Conservation (phyloP, 2,113 vertebrate genomes). For the Coptodon rendalli region DNA sequence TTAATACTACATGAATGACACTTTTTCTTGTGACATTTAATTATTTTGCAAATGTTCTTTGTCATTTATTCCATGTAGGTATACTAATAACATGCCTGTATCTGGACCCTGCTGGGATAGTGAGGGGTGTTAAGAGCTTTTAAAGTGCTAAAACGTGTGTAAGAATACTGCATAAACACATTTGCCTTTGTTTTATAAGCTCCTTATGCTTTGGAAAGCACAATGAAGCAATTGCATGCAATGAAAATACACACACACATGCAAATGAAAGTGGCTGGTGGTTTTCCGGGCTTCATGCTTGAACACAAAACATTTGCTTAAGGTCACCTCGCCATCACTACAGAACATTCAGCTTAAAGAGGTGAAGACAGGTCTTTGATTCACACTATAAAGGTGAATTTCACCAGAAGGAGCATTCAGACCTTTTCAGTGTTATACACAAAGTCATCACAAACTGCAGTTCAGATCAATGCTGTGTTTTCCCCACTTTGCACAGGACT, state of each 20-base stretch:
- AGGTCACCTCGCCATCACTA: neutral
- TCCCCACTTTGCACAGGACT: neutral
- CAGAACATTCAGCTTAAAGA: neutral
- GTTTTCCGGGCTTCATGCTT: constrained; percentile 12
- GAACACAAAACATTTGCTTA: neutral
- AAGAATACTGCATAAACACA: fast-evolving
- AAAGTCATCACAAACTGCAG: neutral
- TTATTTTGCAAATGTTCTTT: neutral
- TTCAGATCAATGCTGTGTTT: neutral
- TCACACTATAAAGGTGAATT: neutral
- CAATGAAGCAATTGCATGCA: neutral
- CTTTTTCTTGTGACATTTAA: neutral
- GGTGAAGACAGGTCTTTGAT: too few species aligned
- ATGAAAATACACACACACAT: neutral
- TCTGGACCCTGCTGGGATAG: neutral
- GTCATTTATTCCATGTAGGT: neutral
- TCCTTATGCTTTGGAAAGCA: neutral
- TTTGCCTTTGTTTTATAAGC: neutral
- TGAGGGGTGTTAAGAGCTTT: neutral
- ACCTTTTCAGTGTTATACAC: neutral
- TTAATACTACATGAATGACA: neutral
- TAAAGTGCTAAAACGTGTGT: neutral
- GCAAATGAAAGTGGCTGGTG: constrained; percentile 1
- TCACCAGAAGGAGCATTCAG: neutral
- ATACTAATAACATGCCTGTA: neutral